Evolutionary conservation across 2,113 vertebrate species (phyloP).

Genomic region (Indri indri): DNA sequence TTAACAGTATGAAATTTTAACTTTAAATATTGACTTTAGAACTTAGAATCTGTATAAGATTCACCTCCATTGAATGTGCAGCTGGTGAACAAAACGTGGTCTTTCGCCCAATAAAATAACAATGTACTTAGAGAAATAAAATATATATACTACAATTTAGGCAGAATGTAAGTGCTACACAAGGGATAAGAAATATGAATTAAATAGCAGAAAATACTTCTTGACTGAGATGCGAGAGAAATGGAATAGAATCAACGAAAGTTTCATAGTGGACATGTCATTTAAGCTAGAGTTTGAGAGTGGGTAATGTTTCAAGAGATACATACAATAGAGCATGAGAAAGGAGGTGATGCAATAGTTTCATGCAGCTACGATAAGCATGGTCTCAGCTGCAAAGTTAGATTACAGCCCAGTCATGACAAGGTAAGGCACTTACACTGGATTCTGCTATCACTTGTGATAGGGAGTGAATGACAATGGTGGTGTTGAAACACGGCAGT

Average conservation of each 20-base stretch:
- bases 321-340: background rate
- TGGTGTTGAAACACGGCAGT: background rate
- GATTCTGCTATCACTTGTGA: background rate
- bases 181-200: background rate
- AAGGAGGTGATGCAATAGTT: background rate
- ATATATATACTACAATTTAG: background rate
- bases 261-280: background rate
- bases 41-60: background rate
- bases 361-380: background rate
- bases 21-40: constrained; percentile 31
- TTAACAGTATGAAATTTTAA: background rate
- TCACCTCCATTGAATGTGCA: background rate
- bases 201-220: background rate
- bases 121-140: background rate
- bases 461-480: background rate
- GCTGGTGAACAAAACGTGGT: background rate
- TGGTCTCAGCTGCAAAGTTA: background rate
- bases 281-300: background rate
- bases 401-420: background rate
- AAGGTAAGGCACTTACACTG: background rate
- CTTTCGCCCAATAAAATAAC: background rate
- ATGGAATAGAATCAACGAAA: background rate
- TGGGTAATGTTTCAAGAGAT: background rate
- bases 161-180: background rate
- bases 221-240: background rate